A percentile compares a stretch with the other conserved stretches of the same genome.
phyloP scores from a whole-genome alignment of 2,797 vertebrate genomes.

The Pipistrellus pygmaeus region DNA sequence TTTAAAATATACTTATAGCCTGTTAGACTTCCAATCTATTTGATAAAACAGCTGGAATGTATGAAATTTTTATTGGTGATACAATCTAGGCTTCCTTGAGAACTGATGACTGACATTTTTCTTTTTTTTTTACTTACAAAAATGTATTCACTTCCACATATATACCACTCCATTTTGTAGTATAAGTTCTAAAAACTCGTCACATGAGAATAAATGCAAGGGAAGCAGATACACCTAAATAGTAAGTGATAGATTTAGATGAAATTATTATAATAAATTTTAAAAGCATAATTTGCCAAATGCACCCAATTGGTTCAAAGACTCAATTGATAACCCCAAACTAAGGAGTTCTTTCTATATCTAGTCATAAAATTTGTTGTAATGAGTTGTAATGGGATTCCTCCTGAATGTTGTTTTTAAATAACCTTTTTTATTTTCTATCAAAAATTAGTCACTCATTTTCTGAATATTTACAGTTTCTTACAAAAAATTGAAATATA shows the following conservation, averaged over 20 bases:
- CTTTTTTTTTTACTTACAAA: not conserved
- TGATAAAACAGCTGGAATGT: not conserved
- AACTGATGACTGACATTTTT: not conserved
- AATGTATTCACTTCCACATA: not conserved
- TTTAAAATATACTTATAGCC: slow-evolving; percentile 18
- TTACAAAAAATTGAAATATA: slow-evolving; percentile 32
- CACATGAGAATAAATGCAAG: not conserved
- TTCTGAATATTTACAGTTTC: slow-evolving; percentile 32
- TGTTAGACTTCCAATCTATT: slow-evolving; percentile 1
- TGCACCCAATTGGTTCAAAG: not conserved
- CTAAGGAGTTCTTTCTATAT: slow-evolving; percentile 11
- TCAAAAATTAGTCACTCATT: slow-evolving; percentile 47
- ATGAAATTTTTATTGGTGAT: not conserved
- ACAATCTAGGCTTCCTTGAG: not conserved
- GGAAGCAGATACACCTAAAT: not conserved
- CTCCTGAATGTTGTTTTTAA: slow-evolving; percentile 9
- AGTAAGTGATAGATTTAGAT: slow-evolving; percentile 19
- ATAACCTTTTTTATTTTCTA: slow-evolving; percentile 7
- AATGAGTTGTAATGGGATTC: slow-evolving; percentile 17
- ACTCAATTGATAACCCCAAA: not conserved
- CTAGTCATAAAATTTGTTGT: slow-evolving; percentile 22
- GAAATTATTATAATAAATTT: not conserved
- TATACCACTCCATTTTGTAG: not conserved
- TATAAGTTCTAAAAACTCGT: not conserved
- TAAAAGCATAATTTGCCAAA: slow-evolving; percentile 26